Evolutionary conservation across 2,113 vertebrate species (phyloP).

Genomic region (Podarcis cretensis): DNA sequence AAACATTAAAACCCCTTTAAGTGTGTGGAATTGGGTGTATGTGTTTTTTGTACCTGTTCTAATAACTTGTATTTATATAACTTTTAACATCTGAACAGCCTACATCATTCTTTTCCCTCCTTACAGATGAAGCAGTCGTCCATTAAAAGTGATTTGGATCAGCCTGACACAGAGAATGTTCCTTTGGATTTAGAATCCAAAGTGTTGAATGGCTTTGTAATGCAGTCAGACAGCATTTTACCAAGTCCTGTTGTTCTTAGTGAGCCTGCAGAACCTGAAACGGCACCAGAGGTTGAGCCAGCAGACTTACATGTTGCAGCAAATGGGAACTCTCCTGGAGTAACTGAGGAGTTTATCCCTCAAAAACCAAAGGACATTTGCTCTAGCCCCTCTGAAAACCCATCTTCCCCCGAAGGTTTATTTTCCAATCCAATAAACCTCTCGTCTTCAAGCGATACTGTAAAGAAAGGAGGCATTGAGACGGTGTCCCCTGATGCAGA

Average conservation of each 20-base stretch:
- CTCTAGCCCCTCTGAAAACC: background rate
- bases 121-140: slow-evolving; percentile 77
- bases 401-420: background rate
- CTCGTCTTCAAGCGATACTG: slow-evolving; percentile 6
- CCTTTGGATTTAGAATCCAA: slow-evolving; percentile 64
- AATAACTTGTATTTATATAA: background rate
- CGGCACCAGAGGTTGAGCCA: slow-evolving; percentile 43
- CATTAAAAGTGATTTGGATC: slow-evolving; percentile 47
- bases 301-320: slow-evolving; percentile 25
- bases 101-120: slow-evolving; percentile 36
- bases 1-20: background rate
- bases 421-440: slow-evolving; percentile 15
- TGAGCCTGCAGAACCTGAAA: slow-evolving; percentile 33
- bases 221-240: slow-evolving; percentile 47
- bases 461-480: slow-evolving; percentile 51
- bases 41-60: background rate
- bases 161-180: slow-evolving; percentile 45
- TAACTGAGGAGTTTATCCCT: slow-evolving; percentile 38
- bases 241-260: slow-evolving; percentile 33
- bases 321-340: slow-evolving; percentile 24
- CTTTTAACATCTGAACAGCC: background rate
- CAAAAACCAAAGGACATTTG: slow-evolving; percentile 45
- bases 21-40: background rate
- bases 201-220: slow-evolving; percentile 62
- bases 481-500: slow-evolving; percentile 44